Conservation (phyloP, 2,113 vertebrate species). For the Microcebus murinus region DNA sequence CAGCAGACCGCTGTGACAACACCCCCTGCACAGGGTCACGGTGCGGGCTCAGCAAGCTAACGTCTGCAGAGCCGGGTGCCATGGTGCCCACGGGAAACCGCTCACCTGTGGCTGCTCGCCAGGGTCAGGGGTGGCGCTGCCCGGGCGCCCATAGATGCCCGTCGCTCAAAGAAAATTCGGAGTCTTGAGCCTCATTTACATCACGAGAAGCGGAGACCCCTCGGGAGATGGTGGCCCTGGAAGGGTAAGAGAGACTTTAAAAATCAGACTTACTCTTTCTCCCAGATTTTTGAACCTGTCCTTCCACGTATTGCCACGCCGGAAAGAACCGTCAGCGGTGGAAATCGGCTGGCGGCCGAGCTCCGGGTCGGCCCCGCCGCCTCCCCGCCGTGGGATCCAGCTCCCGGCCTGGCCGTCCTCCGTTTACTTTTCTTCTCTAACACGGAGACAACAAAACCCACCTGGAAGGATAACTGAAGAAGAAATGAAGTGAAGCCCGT, state of each 20-base stretch:
- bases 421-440: neutral
- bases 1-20: no score
- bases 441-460: accelerated
- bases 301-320: accelerated
- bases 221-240: accelerated
- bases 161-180: neutral
- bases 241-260: accelerated
- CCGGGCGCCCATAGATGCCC: accelerated
- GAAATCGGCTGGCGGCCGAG: neutral
- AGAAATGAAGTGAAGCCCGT: accelerated
- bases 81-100: accelerated
- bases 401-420: neutral
- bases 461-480: accelerated
- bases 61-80: neutral
- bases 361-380: accelerated
- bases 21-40: no score
- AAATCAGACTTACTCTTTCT: accelerated
- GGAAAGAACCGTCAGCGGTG: accelerated
- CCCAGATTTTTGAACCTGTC: neutral
- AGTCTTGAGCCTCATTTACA: accelerated
- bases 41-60: accelerated
- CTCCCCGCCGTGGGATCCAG: accelerated
- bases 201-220: neutral
- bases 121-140: accelerated
- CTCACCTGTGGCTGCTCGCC: accelerated